Evolutionary conservation across 2,797 vertebrate species (phyloP).

Genomic region (Sebastes aleutianus): DNA sequence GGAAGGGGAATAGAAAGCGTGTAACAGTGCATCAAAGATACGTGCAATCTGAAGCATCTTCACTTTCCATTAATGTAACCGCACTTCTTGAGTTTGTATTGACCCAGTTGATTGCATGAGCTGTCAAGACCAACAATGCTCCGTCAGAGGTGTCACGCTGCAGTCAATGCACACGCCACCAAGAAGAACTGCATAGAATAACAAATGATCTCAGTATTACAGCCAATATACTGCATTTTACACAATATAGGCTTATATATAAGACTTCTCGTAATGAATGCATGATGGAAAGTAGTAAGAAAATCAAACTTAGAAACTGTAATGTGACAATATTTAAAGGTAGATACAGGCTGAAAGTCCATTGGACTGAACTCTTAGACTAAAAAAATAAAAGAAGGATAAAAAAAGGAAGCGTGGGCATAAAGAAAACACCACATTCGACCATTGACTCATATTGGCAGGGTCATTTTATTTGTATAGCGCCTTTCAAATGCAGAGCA

Average conservation of each 20-base stretch:
- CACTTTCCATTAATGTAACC: conserved; percentile 48
- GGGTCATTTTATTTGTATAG: not conserved
- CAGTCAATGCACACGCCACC: not conserved
- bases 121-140: conserved; percentile 42
- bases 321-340: not conserved
- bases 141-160: conserved; percentile 1
- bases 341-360: not conserved
- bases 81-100: conserved; percentile 16
- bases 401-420: not conserved
- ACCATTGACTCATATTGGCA: not conserved
- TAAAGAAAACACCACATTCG: not conserved
- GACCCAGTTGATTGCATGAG: conserved; percentile 47
- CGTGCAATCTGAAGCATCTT: conserved; percentile 34
- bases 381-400: no score
- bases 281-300: not conserved
- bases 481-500: not conserved
- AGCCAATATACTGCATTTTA: not conserved
- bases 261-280: not conserved
- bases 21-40: conserved; percentile 50
- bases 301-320: not conserved
- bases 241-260: not conserved
- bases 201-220: not conserved
- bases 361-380: not conserved
- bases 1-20: conserved; percentile 47
- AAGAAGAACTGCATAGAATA: not conserved